Evolutionary conservation across 2,797 vertebrate species (phyloP).

Genomic region (Lophius americanus): DNA sequence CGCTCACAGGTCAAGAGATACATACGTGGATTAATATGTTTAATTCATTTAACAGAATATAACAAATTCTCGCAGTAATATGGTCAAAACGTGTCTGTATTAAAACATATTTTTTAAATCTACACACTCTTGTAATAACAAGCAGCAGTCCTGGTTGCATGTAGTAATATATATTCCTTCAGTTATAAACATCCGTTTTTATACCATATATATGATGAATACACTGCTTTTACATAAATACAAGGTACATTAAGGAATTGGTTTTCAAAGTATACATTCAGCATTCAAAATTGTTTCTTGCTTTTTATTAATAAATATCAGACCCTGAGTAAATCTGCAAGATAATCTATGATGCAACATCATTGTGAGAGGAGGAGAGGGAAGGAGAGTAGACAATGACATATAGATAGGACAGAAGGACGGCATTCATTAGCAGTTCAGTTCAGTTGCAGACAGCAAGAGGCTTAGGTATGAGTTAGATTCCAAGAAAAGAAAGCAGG

Average conservation of each 20-base stretch:
- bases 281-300: slow-evolving; percentile 10
- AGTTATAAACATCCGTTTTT: slow-evolving; percentile 16
- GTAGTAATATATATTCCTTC: slow-evolving; percentile 24
- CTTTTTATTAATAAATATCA: slow-evolving; percentile 6
- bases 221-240: slow-evolving; percentile 1
- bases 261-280: slow-evolving; percentile 8
- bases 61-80: not conserved
- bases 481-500: not conserved
- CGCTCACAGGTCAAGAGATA: slow-evolving; percentile 8
- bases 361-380: not conserved
- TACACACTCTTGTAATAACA: slow-evolving; percentile 28
- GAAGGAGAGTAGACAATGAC: not conserved
- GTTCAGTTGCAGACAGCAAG: not conserved
- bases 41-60: not conserved
- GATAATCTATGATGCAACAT: slow-evolving; percentile 5
- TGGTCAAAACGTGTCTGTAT: not conserved
- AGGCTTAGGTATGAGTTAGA: not conserved
- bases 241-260: not conserved
- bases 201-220: not conserved
- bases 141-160: not conserved
- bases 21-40: not conserved
- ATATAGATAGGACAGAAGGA: not conserved
- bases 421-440: slow-evolving; percentile 14
- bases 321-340: slow-evolving; percentile 8
- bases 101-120: slow-evolving; percentile 6